Base-by-base conservation (phyloP, 2,797 vertebrate species). In the Bryconaethiops microstoma region DNA sequence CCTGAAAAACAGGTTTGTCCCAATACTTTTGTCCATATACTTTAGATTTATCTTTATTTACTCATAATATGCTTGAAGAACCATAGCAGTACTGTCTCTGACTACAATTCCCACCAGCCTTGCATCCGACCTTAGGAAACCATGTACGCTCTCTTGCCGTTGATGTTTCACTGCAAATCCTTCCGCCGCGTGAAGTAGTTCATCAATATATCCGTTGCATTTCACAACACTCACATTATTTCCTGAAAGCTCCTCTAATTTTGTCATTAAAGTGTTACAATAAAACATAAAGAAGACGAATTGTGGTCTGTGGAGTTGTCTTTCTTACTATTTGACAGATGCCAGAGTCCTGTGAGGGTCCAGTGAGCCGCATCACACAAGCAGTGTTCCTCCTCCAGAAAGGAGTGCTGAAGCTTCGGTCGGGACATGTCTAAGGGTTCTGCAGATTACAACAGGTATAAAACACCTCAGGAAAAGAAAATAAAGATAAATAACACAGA, bases 381-480 rank as follows among this genome's bases (percentile, higher is more conserved):
- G 80, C 85, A 79, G 19, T 1, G 10, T 0, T 1, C 90, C 90
- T 91, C 87, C 93, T 95, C 95, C 95, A 91, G 92, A 93, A 92
- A 94, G 92, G 90, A 90, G 88, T 90, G 88, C 79, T 82, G 91
- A 90, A 89, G 76, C 88, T 77, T 75, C 69, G 1, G 0, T 63
- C 76, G 90, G 93, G 95, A 89, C 91, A 95, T 95, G 95, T 98
- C 97, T 95, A 93, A 96, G 88, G 94, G 96, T 88, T 98, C 96
- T 91, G 95, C 96, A 93, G 97, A 99, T 87, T 98, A 96, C 91
- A 96, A 95, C 95, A 98, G 97, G 98, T 99, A 97, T 70, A 8
- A 48, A 45, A 45, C 42, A 48, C 12, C 9, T 48, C 45, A 48
- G 4, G 35, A 35, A 29, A 35, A 35, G 35, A 1, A 48, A 48